phyloP scores from a whole-genome alignment of 2,888 invertebrate species.

The Lasioglossum zephyrum region DNA sequence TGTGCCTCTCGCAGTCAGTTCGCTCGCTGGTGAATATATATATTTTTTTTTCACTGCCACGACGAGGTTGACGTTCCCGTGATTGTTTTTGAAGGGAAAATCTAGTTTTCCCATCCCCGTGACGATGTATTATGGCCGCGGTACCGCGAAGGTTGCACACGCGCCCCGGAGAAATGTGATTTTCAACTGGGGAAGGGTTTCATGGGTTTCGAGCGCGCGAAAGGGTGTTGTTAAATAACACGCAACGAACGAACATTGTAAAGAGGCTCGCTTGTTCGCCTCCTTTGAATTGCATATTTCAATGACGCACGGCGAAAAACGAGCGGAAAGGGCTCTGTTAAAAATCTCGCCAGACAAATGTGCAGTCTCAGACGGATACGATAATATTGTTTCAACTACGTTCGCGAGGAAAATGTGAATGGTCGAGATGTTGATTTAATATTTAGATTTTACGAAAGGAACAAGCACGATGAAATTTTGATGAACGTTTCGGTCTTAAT shows the following conservation, averaged over 20 bases:
- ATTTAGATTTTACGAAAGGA: background rate
- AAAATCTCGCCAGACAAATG: constrained; percentile 2
- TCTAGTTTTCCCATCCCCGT: constrained; percentile 1
- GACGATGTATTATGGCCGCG: constrained; percentile 13
- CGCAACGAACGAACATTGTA: constrained; percentile 13
- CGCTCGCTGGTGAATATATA: background rate
- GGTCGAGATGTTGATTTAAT: constrained; percentile 16
- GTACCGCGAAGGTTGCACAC: background rate
- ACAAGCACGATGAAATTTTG: background rate
- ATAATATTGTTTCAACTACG: constrained; percentile 36
- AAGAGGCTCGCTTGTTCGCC: constrained; percentile 40
- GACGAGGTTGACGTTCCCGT: background rate
- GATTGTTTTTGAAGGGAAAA: constrained; percentile 25
- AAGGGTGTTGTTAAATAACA: constrained; percentile 23
- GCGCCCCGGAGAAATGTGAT: constrained; percentile 14
- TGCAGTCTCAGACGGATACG: constrained; percentile 16
- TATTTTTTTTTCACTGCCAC: background rate
- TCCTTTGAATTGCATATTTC: constrained; percentile 42
- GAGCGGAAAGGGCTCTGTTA: background rate
- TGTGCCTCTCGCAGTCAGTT: background rate
- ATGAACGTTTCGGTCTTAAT: background rate
- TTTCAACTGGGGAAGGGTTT: background rate
- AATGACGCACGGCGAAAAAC: constrained; percentile 22
- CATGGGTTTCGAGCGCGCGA: background rate
- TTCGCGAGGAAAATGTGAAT: constrained; percentile 12